phyloP scores from a whole-genome alignment of 2,888 invertebrate genomes.

The Tuta absoluta region DNA sequence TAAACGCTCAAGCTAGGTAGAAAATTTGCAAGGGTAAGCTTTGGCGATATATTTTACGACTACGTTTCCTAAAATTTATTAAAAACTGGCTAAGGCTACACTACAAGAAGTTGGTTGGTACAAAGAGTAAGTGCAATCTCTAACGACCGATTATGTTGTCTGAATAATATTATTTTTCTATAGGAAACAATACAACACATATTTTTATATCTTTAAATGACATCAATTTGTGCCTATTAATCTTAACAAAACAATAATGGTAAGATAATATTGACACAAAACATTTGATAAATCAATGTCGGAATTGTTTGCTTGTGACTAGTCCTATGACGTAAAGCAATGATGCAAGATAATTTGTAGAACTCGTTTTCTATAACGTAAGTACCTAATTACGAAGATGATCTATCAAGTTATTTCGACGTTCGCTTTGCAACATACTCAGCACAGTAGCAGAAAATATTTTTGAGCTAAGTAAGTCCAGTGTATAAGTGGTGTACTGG shows the following conservation, averaged over 20 bases:
- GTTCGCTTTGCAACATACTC: neutral
- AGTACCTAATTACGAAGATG: slow-evolving; percentile 11
- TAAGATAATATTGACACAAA: slow-evolving; percentile 18
- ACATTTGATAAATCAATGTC: slow-evolving; percentile 21
- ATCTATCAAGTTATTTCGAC: neutral
- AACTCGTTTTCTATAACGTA: neutral
- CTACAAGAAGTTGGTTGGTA: too few relatives aligned
- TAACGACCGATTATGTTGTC: too few relatives aligned
- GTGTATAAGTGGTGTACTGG: too few relatives aligned
- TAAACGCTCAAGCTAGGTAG: slow-evolving; percentile 31
- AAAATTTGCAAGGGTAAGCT: neutral
- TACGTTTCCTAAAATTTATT: slow-evolving; percentile 13
- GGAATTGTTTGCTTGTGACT: slow-evolving; percentile 25
- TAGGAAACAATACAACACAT: too few relatives aligned
- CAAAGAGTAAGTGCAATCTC: too few relatives aligned
- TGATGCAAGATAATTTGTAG: slow-evolving; percentile 34
- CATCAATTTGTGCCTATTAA: neutral
- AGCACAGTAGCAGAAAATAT: neutral
- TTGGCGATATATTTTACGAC: slow-evolving; percentile 1
- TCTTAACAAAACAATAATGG: neutral
- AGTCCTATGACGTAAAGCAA: slow-evolving; percentile 33
- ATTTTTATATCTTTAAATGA: neutral
- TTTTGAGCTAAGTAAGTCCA: neutral
- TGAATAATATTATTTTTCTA: too few relatives aligned
- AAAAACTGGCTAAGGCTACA: neutral